Evolutionary conservation across 2,113 vertebrate genomes (phyloP).

Genomic region (Tachuris rubrigastra): DNA sequence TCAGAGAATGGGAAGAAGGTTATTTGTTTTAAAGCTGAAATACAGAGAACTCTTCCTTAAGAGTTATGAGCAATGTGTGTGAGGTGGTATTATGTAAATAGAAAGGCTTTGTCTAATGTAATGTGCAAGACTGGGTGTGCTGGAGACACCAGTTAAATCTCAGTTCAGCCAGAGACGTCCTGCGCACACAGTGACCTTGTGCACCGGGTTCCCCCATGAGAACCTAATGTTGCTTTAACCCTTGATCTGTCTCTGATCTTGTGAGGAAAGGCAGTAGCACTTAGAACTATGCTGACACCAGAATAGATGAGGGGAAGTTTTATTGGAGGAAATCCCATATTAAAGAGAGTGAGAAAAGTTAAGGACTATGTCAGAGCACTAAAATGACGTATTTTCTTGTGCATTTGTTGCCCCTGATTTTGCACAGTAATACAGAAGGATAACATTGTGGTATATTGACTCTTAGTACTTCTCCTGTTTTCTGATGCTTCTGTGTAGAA

Average conservation of each 20-base stretch:
- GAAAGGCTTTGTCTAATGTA: not conserved
- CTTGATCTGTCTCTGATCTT: not conserved
- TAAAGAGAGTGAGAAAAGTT: not conserved
- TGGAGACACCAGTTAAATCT: not conserved
- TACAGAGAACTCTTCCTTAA: not conserved
- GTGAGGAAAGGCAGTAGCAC: not conserved
- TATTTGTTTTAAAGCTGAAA: not conserved
- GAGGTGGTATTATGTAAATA: not conserved
- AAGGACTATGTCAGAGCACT: not conserved
- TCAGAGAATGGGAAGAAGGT: not conserved
- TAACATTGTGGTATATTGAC: not conserved
- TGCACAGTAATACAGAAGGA: not conserved
- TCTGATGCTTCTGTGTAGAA: slow-evolving; percentile 32
- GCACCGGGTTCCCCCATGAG: not conserved
- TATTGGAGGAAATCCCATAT: not conserved
- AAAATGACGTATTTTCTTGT: not conserved
- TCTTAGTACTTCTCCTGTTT: not conserved
- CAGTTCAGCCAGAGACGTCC: not conserved
- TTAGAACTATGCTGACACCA: not conserved
- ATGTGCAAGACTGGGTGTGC: not conserved
- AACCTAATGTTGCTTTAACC: not conserved
- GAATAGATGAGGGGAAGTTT: not conserved
- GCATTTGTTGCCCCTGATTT: not conserved
- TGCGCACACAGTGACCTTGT: not conserved
- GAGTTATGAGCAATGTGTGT: rapidly evolving